Conservation (phyloP, 2,797 vertebrate genomes). For the Brachyalestes nurse region DNA sequence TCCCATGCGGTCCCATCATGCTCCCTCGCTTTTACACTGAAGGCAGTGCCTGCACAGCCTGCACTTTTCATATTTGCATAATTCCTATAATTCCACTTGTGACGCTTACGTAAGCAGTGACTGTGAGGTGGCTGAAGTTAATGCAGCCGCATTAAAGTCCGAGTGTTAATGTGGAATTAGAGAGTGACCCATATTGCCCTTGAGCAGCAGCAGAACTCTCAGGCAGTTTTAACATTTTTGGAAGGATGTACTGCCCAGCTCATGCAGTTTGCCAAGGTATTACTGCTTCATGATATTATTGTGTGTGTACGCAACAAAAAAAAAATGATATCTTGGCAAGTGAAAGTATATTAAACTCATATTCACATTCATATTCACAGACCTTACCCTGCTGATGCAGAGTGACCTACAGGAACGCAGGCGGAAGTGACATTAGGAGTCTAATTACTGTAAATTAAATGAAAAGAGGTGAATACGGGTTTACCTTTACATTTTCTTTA, state of each 20-base stretch:
- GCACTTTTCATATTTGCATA: constrained; percentile 23
- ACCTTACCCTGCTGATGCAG: too few relatives aligned
- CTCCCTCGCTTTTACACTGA: not conserved
- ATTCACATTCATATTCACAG: too few relatives aligned
- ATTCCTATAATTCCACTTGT: constrained; percentile 33
- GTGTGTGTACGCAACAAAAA: too few relatives aligned
- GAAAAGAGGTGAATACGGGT: too few relatives aligned
- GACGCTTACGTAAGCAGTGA: constrained; percentile 19
- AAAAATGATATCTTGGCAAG: too few relatives aligned
- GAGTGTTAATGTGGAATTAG: constrained; percentile 30
- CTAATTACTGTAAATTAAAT: too few relatives aligned
- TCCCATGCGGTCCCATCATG: too few relatives aligned
- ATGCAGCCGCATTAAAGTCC: constrained; percentile 15
- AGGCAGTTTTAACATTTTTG: not conserved
- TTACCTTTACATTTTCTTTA: too few relatives aligned
- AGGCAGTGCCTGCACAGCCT: too few relatives aligned
- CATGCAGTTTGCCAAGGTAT: not conserved
- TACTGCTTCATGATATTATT: not conserved
- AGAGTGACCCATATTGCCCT: constrained; percentile 1
- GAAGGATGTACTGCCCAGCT: not conserved
- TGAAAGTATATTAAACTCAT: too few relatives aligned
- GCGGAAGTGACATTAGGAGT: too few relatives aligned
- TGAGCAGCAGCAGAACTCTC: not conserved
- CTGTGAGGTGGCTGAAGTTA: constrained; percentile 24
- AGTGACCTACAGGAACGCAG: too few relatives aligned